phyloP scores from a whole-genome alignment of 2,888 invertebrate genomes.

The Sinohyriopsis cumingii region DNA sequence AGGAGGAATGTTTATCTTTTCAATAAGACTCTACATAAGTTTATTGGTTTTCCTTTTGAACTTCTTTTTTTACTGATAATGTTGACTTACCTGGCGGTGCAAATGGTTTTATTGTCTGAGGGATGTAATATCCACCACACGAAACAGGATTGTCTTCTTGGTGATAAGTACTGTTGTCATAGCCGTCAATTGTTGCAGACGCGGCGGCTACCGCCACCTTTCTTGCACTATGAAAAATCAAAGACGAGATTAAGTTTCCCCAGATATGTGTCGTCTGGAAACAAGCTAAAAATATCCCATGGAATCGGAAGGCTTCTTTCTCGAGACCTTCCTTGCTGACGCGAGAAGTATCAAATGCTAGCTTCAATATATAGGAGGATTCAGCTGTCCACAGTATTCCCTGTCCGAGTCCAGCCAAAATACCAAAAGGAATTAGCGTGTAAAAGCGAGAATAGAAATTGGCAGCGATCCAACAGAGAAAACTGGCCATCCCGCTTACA shows the following conservation, averaged over 20 bases:
- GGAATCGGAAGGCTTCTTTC: slow-evolving; percentile 66
- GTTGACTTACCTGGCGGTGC: no score
- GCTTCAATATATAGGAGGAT: slow-evolving; percentile 66
- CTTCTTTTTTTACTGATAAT: no score
- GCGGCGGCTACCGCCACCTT: not conserved
- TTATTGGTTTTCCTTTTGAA: no score
- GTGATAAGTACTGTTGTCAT: slow-evolving; percentile 1
- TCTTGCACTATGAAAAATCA: slow-evolving; percentile 49
- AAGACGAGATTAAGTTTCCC: slow-evolving; percentile 70
- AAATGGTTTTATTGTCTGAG: no score
- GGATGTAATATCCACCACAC: no score
- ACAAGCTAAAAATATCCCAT: slow-evolving; percentile 69
- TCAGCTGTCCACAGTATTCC: slow-evolving; percentile 69
- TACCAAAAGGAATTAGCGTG: slow-evolving; percentile 67
- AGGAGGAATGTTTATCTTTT: no score
- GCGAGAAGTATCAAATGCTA: slow-evolving; percentile 66
- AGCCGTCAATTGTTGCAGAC: not conserved
- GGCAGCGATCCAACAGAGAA: slow-evolving; percentile 68
- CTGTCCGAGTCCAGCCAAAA: slow-evolving; percentile 69
- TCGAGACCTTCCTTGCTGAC: slow-evolving; percentile 62
- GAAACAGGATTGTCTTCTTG: slow-evolving; percentile 1
- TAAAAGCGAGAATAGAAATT: slow-evolving; percentile 69
- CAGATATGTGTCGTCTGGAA: slow-evolving; percentile 71
- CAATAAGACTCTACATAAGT: no score
- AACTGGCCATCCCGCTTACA: slow-evolving; percentile 66